phyloP scores from a whole-genome alignment of 2,888 invertebrate species.

The Petrolisthes manimaculis region DNA sequence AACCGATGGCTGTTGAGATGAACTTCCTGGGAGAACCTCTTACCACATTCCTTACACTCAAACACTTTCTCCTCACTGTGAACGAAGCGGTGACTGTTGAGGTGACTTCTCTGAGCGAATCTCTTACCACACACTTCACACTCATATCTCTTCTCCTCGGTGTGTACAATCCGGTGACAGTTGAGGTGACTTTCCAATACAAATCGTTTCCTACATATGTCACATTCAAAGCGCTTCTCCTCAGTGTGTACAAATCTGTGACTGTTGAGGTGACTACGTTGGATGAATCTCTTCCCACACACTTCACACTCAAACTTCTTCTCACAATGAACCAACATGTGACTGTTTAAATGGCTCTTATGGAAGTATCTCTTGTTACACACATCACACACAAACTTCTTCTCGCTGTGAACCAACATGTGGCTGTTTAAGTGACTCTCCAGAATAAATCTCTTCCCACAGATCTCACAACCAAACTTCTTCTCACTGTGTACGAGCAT shows the following conservation, averaged over 20 bases:
- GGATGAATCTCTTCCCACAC: slow-evolving; percentile 51
- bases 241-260: slow-evolving; percentile 54
- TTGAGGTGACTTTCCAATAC: slow-evolving; percentile 47
- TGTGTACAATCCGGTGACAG: slow-evolving; percentile 55
- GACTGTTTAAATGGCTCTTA: slow-evolving; percentile 55
- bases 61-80: slow-evolving; percentile 53
- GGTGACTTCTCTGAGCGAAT: slow-evolving; percentile 51
- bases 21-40: slow-evolving; percentile 53
- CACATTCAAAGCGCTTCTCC: slow-evolving; percentile 55
- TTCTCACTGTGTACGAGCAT: slow-evolving; percentile 58
- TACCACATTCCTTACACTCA: slow-evolving; percentile 54
- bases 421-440: slow-evolving; percentile 55
- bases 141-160: slow-evolving; percentile 51
- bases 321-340: slow-evolving; percentile 55
- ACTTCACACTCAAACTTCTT: slow-evolving; percentile 54
- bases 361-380: slow-evolving; percentile 50
- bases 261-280: slow-evolving; percentile 54
- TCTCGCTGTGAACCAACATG: slow-evolving; percentile 55
- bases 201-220: slow-evolving; percentile 47
- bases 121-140: slow-evolving; percentile 55
- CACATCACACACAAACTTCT: slow-evolving; percentile 53
- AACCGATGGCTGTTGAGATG: slow-evolving; percentile 56
- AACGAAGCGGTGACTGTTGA: slow-evolving; percentile 50
- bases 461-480: slow-evolving; percentile 54
- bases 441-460: slow-evolving; percentile 52